Evolutionary conservation across 2,797 vertebrate genomes (phyloP).

Genomic region (Bradypodion pumilum): DNA sequence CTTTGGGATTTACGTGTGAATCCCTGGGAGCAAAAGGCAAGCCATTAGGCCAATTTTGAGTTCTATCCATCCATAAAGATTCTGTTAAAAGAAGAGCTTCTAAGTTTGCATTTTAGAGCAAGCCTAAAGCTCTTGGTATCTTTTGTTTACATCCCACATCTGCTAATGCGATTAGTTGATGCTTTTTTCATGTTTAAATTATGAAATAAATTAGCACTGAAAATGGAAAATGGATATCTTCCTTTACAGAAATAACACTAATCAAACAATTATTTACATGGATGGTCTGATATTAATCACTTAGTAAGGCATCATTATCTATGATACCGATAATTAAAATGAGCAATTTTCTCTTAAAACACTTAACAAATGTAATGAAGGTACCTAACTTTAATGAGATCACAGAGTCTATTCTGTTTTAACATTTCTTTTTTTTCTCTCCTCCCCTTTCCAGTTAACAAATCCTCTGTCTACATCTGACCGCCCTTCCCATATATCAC

Average conservation of each 20-base stretch:
- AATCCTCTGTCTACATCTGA: constrained; percentile 74
- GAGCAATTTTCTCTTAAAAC: constrained; percentile 34
- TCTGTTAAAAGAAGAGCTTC: neutral
- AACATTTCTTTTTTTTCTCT: constrained; percentile 71
- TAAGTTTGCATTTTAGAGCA: neutral
- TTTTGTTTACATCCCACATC: neutral
- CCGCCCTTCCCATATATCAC: constrained; percentile 75
- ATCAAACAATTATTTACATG: neutral
- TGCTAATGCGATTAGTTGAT: neutral
- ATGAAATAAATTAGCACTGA: constrained; percentile 19
- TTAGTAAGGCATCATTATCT: neutral
- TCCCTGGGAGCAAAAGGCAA: neutral
- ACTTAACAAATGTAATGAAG: constrained; percentile 35
- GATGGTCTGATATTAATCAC: constrained; percentile 5
- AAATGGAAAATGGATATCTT: neutral
- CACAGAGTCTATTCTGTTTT: constrained; percentile 56
- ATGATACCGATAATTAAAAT: neutral
- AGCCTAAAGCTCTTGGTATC: neutral
- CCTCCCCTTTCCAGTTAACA: constrained; percentile 76
- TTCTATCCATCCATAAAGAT: neutral
- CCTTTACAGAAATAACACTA: constrained; percentile 8
- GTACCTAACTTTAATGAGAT: constrained; percentile 46
- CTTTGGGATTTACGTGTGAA: neutral
- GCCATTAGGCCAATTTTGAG: neutral
- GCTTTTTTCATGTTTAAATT: neutral